Evolutionary conservation across 1,140 invertebrate genomes (phyloP), one percentile per base, ranked within the genome.

Genomic region (Eciton burchellii): DNA sequence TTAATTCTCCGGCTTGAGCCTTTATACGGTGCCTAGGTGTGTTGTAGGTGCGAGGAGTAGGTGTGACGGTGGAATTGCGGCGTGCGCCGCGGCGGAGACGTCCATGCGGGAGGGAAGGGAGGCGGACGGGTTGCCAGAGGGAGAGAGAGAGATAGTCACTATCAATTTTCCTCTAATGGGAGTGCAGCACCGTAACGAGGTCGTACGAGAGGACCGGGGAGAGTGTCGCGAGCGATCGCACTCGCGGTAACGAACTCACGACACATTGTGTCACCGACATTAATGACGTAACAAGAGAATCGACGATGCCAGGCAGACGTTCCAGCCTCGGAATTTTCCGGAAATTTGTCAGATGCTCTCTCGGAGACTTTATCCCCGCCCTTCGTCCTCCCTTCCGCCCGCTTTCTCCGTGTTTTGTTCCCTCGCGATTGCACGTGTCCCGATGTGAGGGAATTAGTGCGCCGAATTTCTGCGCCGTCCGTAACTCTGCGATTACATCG

Each of bases 121-220:
- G n/a, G 26, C 11, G n/a, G 26, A 9, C 21, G 57, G 6, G 12
- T 21, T 11, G 19, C 19, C 29, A 19, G 60, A 52, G 77, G n/a
- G n/a, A n/a, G n/a, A n/a, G 35, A 83, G 84, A 68, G 76, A 85
- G 83, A 87, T 83, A 89, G 88, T 89, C 88, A 70, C 91, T 90
- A 92, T 91, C 89, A 93, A 91, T 92, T 93, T 91, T 91, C 89
- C 83, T 88, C 89, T 92, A 92, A 92, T 90, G 88, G 85, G 86
- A 89, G 87, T 84, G 83, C 87, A 84, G 82, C 87, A 86, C 63
- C 84, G 85, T 92, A 92, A 91, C 90, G 86, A 92, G 88, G 87
- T 91, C 87, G 59, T 85, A 83, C 71, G 77, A 81, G 82, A 90
- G 88, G 86, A 83, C 62, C 84, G 84, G 88, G 47, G 65, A 88